Evolutionary conservation across 2,888 invertebrate genomes (phyloP).

Genomic region (Taphrorychus bicolor): DNA sequence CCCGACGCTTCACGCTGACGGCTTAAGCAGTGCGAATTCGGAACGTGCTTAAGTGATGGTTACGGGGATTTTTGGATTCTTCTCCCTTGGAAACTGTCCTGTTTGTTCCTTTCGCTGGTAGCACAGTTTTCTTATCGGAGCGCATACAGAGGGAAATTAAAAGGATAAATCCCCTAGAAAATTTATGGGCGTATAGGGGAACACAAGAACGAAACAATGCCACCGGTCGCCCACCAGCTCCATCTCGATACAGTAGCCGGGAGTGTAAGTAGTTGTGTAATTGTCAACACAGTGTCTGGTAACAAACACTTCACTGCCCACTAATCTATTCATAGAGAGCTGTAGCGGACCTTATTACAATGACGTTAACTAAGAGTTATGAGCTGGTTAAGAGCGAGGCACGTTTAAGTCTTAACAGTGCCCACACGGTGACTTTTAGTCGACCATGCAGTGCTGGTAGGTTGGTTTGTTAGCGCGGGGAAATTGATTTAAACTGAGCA

Average conservation of each 20-base stretch:
- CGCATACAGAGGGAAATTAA: too few relatives aligned
- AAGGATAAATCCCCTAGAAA: too few relatives aligned
- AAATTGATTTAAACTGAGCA: too few relatives aligned
- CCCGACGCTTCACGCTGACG: neutral
- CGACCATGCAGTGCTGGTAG: neutral
- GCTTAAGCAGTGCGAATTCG: slow-evolving; percentile 14
- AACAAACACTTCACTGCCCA: slow-evolving; percentile 33
- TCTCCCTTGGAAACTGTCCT: neutral
- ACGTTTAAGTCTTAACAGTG: neutral
- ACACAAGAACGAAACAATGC: neutral
- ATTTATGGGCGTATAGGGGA: neutral
- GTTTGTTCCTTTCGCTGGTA: too few relatives aligned
- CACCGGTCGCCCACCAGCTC: slow-evolving; percentile 14
- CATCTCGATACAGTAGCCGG: slow-evolving; percentile 26
- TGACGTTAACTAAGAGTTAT: neutral
- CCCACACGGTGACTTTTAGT: neutral
- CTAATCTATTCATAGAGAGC: slow-evolving; percentile 17
- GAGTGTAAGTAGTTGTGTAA: slow-evolving; percentile 40
- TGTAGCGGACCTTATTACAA: neutral
- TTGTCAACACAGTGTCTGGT: slow-evolving; percentile 34
- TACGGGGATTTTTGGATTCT: slow-evolving; percentile 13
- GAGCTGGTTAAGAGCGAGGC: neutral
- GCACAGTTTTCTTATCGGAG: too few relatives aligned
- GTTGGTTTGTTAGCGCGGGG: too few relatives aligned
- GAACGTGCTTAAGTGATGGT: slow-evolving; percentile 15